Base-by-base conservation (phyloP, 2,113 vertebrate genomes). In the Balaeniceps rex region DNA sequence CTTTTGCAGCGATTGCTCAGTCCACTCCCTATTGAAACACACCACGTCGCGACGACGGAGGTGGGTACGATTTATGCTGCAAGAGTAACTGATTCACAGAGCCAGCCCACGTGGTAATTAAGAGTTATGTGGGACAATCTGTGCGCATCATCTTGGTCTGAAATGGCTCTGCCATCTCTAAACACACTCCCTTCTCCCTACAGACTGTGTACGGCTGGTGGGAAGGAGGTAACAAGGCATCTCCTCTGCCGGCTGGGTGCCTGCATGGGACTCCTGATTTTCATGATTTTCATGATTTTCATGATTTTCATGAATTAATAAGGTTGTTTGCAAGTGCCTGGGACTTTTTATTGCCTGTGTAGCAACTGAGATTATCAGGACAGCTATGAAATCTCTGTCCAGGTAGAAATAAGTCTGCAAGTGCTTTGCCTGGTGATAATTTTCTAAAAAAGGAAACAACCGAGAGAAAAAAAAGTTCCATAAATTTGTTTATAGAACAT, bases 401-500 rank as follows among this genome's bases (percentile, higher is more conserved):
- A 96, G 94, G 97, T 97, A 93, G 94, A 77, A 84, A 51, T 13
- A 12, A 88, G 75, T 36, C 91, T 58, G 66, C 63, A 42, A 74
- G 33, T 11, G 74, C 64, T 95, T 85, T 74, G 97, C 85, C 88
- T 38, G 55, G 11, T 63, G 95, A 88, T 70, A 87, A 81, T 69
- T 79, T 64, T 94, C 96, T 97, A 95, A 96, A 97, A 97, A 94
- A 82, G 66, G 92, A 96, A 96, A 91, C 92, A 22, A 76, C 83
- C 18, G 31, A 90, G 94, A 97, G 95, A 96, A 98, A 98, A 98
- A 97, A 97, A 96, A 98, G 89, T 96, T 97, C 97, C 93, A 97
- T 98, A 98, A 98, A 98, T 97, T 87, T 98, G 97, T 98, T 98
- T 97, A 96, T 97, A 97, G 97, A 94, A 93, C 97, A 96, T 82